Conservation (phyloP, 2,888 invertebrate species). For the Nephrotoma flavescens region DNA sequence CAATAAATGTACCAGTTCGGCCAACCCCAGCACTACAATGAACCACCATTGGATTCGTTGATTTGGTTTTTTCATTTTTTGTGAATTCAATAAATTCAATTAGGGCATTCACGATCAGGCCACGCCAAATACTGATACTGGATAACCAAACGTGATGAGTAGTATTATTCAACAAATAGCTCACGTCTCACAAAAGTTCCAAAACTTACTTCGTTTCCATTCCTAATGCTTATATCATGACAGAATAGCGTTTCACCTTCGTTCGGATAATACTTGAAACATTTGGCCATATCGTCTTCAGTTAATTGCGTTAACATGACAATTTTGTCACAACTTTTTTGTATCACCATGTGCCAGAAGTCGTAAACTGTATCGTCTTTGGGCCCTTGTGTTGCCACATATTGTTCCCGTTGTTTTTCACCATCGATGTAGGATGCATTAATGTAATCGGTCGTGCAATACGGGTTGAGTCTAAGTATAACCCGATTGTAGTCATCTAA, state of each 20-base stretch:
- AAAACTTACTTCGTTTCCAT: neutral
- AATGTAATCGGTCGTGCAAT: slow-evolving; percentile 51
- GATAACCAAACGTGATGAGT: slow-evolving; percentile 30
- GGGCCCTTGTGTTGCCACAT: slow-evolving; percentile 65
- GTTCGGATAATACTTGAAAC: neutral
- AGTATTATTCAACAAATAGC: neutral
- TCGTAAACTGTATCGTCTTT: slow-evolving; percentile 48
- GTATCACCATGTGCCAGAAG: slow-evolving; percentile 63
- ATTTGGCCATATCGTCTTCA: slow-evolving; percentile 35
- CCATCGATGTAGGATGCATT: slow-evolving; percentile 62
- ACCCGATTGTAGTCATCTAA: slow-evolving; percentile 52
- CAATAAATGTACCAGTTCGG: slow-evolving; percentile 59
- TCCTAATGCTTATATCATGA: slow-evolving; percentile 12
- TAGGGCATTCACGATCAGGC: slow-evolving; percentile 56
- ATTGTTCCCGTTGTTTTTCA: slow-evolving; percentile 44
- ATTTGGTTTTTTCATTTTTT: slow-evolving; percentile 16
- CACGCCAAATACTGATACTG: slow-evolving; percentile 58
- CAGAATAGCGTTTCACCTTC: neutral
- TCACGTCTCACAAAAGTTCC: neutral
- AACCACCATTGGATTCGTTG: slow-evolving; percentile 40
- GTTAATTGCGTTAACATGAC: slow-evolving; percentile 56
- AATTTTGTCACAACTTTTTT: slow-evolving; percentile 49
- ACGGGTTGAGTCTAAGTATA: slow-evolving; percentile 38
- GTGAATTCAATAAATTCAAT: slow-evolving; percentile 46
- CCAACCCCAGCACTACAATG: slow-evolving; percentile 56